Evolutionary conservation across 2,113 vertebrate genomes (phyloP).

Genomic region (Cranoglanis bouderius): DNA sequence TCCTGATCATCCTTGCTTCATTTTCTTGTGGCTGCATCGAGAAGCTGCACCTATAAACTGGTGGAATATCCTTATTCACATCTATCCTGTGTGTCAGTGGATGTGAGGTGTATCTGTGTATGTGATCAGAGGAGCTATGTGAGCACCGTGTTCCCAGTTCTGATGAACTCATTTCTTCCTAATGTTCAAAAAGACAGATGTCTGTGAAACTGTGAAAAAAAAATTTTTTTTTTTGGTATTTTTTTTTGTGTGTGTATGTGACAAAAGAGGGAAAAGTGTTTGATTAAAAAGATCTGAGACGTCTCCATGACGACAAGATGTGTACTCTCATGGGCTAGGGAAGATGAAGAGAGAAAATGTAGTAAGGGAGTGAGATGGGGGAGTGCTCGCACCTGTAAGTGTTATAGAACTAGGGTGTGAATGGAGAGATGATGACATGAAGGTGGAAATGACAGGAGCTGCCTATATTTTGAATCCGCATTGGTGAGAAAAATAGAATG

Average conservation of each 20-base stretch:
- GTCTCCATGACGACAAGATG: slow-evolving; percentile 20
- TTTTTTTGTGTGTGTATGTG: neutral
- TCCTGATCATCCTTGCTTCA: neutral
- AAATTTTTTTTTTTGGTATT: neutral
- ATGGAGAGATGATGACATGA: neutral
- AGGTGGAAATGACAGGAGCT: neutral
- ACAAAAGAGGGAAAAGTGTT: neutral
- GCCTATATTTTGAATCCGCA: neutral
- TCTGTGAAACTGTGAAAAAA: neutral
- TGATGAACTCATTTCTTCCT: neutral
- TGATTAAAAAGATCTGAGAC: slow-evolving; percentile 22
- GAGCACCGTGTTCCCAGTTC: neutral
- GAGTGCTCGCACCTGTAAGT: neutral
- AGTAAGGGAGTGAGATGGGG: neutral
- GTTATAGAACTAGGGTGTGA: neutral
- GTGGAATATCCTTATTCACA: neutral
- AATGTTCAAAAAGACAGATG: neutral
- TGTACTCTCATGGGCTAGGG: slow-evolving; percentile 7
- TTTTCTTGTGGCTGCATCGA: neutral
- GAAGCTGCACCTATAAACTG: neutral
- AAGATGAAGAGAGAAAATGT: slow-evolving; percentile 19
- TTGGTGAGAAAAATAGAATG: neutral
- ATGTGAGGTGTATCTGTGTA: neutral
- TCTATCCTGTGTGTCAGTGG: neutral
- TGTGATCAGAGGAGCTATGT: neutral